Evolutionary conservation across 2,113 vertebrate genomes (phyloP).

Genomic region (Tiliqua scincoides): DNA sequence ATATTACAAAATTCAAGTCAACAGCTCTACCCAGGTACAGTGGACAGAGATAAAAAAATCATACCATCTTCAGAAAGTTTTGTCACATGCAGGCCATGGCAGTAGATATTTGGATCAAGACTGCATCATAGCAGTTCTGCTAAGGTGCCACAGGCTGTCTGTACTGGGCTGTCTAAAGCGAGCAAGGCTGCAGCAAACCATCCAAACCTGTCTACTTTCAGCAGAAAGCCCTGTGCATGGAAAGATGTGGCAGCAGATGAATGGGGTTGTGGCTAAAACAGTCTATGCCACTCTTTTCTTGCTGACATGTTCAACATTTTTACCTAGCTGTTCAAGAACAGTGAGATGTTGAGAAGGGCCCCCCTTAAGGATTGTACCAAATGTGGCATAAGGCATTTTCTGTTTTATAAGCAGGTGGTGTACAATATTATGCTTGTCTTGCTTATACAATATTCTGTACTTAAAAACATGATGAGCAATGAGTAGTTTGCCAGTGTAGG

Average conservation of each 20-base stretch:
- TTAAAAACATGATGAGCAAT: neutral
- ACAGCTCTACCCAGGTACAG: fast-evolving
- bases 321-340: neutral
- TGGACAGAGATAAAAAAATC: neutral
- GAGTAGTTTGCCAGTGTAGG: neutral
- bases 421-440: neutral
- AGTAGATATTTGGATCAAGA: neutral
- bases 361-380: neutral
- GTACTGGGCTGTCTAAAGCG: neutral
- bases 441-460: neutral
- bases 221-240: neutral
- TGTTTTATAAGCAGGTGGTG: neutral
- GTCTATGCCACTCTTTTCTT: neutral
- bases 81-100: no score
- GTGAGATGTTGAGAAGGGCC: neutral
- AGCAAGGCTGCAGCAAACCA: neutral
- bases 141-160: neutral
- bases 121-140: neutral
- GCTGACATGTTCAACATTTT: neutral
- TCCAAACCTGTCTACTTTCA: neutral
- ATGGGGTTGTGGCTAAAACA: neutral
- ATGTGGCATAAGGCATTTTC: neutral
- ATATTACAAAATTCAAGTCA: neutral
- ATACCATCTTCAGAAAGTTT: neutral
- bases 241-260: neutral